These are phyloP conservation scores for Podarcis cretensis DNA, from an alignment of 2,113 vertebrate species.

Conservation along the genomic window DNA sequence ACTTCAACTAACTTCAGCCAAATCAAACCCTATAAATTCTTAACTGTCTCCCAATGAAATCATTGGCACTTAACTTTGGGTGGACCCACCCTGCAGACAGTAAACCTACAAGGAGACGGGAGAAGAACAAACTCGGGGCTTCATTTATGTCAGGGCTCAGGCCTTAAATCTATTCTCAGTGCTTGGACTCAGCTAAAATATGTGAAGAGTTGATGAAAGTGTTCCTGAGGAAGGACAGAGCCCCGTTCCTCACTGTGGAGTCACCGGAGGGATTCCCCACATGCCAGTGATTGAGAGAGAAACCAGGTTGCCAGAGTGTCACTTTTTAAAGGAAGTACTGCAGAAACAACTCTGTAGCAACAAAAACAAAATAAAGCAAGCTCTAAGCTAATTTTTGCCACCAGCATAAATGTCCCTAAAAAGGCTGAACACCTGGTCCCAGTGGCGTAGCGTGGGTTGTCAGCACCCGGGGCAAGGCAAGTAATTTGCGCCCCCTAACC, in stretches of 20 bases:
- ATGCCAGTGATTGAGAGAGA: neutral
- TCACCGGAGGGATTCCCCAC: neutral
- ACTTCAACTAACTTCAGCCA: neutral
- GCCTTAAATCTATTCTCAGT: neutral
- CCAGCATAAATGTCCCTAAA: neutral
- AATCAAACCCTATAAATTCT: neutral
- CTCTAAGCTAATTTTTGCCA: neutral
- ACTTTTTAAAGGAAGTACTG: neutral
- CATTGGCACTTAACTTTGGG: neutral
- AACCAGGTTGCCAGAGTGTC: neutral
- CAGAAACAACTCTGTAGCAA: neutral
- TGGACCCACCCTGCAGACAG: neutral
- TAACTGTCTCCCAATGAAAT: neutral
- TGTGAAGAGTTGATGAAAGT: neutral
- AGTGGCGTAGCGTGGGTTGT: too few species aligned
- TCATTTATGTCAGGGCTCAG: neutral
- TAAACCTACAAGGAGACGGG: neutral
- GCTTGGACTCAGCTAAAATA: neutral
- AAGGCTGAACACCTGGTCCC: neutral
- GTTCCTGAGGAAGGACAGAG: neutral
- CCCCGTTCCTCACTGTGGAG: neutral
- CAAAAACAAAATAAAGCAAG: neutral
- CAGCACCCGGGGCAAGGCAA: too few species aligned
- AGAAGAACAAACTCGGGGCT: neutral
- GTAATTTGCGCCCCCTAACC: too few species aligned